Base-by-base conservation (phyloP, 1,140 invertebrate genomes). In the Meloidogyne hapla region DNA sequence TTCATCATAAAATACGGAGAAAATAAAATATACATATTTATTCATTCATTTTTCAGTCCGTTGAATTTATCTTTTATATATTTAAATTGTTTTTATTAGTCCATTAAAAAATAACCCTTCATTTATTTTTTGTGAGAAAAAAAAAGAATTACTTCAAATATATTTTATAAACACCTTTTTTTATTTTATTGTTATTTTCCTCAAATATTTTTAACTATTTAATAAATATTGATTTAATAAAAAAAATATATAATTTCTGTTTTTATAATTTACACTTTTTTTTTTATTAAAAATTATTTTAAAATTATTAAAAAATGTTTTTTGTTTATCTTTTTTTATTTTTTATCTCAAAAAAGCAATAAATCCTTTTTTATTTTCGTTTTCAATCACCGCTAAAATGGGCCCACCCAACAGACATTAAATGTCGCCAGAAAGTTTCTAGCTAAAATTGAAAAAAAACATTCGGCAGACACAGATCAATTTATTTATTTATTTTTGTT, bases 261-360 rank as follows among this genome's bases (percentile, higher is more conserved):
- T 33, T 33, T 6, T 33, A 33, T 48, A 15, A 48, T n/a, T 56
- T 56, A n/a, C n/a, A 56, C 5, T 10, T 42, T 42, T 42, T 42
- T 12, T 42, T 10, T 10, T 10, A 10, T 56, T n/a, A n/a, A 56
- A n/a, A 56, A 56, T 6, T 56, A 56, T n/a, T n/a, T 56, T n/a
- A 45, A n/a, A n/a, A n/a, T n/a, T n/a, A n/a, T n/a, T 33, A 5
- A 33, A 33, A 33, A 33, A 33, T 33, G 8, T 33, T 33, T 33
- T 33, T 33, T 8, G 33, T 66, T 25, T 33, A 21, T 18, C 8
- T 67, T 66, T n/a, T 66, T n/a, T 66, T 15, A 66, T 21, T 67
- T 67, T 33, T 67, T 67, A 33, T 67, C 65, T 42, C 18, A 67
- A 67, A 48, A 56, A 56, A 56, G 48, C 48, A 56, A 56, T 56